These are phyloP conservation scores for Mesocricetus auratus DNA, from an alignment of 2,113 vertebrate species.

Conservation along the genomic window DNA sequence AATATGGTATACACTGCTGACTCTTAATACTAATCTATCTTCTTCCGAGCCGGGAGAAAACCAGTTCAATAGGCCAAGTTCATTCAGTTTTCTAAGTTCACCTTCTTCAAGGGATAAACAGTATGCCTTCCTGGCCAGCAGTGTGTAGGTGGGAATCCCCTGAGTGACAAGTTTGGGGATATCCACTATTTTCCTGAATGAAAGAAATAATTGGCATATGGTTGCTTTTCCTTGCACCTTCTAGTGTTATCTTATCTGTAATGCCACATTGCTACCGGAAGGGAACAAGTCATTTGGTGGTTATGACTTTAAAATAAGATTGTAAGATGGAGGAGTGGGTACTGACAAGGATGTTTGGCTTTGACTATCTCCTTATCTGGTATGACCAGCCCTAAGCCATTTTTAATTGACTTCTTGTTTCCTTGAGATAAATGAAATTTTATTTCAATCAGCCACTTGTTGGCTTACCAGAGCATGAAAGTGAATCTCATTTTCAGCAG, in stretches of 20 bases:
- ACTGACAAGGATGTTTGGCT: not conserved
- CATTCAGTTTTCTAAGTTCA: not conserved
- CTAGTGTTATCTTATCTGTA: not conserved
- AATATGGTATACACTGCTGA: not conserved
- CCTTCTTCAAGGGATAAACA: not conserved
- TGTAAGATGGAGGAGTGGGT: not conserved
- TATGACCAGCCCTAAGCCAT: not conserved
- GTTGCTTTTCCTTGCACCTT: not conserved
- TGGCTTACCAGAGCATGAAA: not conserved
- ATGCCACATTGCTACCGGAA: not conserved
- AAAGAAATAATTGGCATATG: not conserved
- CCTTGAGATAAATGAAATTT: not conserved
- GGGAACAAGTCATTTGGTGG: not conserved
- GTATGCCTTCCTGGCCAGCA: not conserved
- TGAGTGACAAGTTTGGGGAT: not conserved
- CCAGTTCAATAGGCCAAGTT: not conserved
- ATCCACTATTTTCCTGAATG: not conserved
- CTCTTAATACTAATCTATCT: not conserved
- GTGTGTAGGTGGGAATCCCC: not conserved
- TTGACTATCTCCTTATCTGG: conserved; percentile 1
- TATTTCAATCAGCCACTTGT: conserved; percentile 1
- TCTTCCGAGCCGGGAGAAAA: not conserved
- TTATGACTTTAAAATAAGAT: not conserved
- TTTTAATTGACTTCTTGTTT: conserved; percentile 50
- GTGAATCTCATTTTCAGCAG: not conserved